Evolutionary conservation across 2,888 invertebrate species (phyloP).

Genomic region (Herminia tarsipennalis): DNA sequence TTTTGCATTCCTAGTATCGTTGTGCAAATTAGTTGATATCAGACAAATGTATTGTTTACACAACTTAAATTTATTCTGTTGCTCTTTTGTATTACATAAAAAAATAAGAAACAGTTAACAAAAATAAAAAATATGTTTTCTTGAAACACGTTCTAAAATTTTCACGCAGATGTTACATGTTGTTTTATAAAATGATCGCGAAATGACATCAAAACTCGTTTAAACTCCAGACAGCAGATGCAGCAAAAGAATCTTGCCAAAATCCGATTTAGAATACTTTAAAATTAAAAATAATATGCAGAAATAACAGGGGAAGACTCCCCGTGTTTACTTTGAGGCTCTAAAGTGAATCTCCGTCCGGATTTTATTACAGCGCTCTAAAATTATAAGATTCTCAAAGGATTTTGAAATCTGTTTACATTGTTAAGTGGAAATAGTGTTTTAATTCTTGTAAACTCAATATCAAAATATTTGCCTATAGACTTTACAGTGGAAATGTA

Average conservation of each 20-base stretch:
- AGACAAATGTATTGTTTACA: no score
- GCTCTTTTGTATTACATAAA: no score
- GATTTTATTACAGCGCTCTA: neutral
- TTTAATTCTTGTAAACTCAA: no score
- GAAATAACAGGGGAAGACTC: neutral
- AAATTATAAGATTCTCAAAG: neutral
- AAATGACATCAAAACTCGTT: constrained; percentile 32
- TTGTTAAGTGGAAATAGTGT: no score
- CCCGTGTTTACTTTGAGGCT: neutral
- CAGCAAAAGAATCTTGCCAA: constrained; percentile 12
- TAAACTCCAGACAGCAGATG: constrained; percentile 21
- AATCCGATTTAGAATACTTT: constrained; percentile 14
- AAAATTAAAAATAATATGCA: constrained; percentile 17
- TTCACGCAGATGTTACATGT: constrained; percentile 26
- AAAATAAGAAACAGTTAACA: no score
- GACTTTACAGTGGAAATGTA: no score
- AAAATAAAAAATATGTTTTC: no score
- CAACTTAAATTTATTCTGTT: no score
- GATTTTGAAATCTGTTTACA: neutral
- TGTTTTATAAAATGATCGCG: constrained; percentile 15
- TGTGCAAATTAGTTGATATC: no score
- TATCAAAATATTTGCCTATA: no score
- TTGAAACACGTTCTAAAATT: constrained; percentile 15
- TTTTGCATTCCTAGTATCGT: no score
- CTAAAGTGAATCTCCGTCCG: neutral